Evolutionary conservation across 2,113 vertebrate species (phyloP).

Genomic region (Oreochromis niloticus): DNA sequence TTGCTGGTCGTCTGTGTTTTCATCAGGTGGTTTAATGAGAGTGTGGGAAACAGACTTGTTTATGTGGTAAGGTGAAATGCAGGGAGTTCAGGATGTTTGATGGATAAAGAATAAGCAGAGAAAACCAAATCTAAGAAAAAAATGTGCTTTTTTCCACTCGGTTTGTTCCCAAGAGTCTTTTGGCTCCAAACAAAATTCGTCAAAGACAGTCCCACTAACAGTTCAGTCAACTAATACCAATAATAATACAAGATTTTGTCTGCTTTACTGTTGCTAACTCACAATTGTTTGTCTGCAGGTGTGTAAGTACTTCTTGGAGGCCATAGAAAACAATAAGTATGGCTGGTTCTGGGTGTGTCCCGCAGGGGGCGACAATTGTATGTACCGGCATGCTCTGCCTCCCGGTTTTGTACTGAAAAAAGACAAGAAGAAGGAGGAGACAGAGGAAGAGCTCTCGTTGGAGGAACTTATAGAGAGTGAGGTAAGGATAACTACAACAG

Average conservation of each 20-base stretch:
- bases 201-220: not conserved
- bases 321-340: conserved; percentile 96
- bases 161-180: not conserved
- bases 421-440: conserved; percentile 96
- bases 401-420: conserved; percentile 94
- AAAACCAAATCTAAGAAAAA: rapidly evolving
- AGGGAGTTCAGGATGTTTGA: not conserved
- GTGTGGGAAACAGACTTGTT: not conserved
- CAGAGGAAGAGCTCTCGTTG: conserved; percentile 91
- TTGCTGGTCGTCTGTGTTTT: not conserved
- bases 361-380: conserved; percentile 85
- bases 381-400: conserved; percentile 96
- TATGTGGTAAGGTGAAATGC: rapidly evolving
- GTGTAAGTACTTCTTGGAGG: conserved; percentile 93
- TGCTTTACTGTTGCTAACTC: not conserved
- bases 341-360: conserved; percentile 99
- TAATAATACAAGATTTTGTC: not conserved
- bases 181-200: not conserved
- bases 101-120: not conserved
- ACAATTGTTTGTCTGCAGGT: conserved; percentile 70
- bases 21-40: not conserved
- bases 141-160: not conserved
- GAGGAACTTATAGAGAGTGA: conserved; percentile 98
- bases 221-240: not conserved
- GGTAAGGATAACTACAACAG: conserved; percentile 61